A percentile compares a stretch with the other conserved stretches of the same genome.
These are phyloP conservation scores for Eira barbara DNA, from an alignment of 2,113 vertebrate genomes.

Conservation along the genomic window DNA sequence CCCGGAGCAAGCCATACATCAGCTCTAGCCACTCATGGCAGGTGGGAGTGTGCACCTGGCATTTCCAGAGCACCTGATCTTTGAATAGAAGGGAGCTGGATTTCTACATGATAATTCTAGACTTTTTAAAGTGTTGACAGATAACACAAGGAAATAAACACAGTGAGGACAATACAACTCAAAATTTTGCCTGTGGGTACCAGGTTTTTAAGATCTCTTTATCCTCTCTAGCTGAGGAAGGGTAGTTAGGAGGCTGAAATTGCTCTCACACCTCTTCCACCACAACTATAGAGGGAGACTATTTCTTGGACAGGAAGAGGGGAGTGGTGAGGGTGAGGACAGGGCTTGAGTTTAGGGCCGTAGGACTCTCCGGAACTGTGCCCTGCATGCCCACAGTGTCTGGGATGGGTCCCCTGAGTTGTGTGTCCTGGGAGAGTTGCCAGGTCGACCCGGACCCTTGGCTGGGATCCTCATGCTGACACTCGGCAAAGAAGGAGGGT, in stretches of 20 bases:
- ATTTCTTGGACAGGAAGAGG: not conserved
- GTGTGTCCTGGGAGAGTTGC: not conserved
- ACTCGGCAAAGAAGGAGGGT: not conserved
- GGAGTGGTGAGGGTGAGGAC: not conserved
- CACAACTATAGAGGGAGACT: not conserved
- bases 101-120: not conserved
- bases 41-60: not conserved
- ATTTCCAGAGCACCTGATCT: not conserved
- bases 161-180: not conserved
- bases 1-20: not conserved
- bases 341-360: not conserved
- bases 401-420: not conserved
- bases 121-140: not conserved
- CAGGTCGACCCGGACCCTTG: rapidly evolving
- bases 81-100: not conserved
- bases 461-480: rapidly evolving
- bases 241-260: not conserved
- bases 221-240: not conserved
- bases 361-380: not conserved
- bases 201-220: not conserved
- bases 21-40: not conserved
- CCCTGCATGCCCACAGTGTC: rapidly evolving
- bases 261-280: rapidly evolving
- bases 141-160: not conserved
- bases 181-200: not conserved